Evolutionary conservation across 2,113 vertebrate genomes (phyloP), one percentile per base, ranked within the genome.

Genomic region (Anser brachyrhynchus): DNA sequence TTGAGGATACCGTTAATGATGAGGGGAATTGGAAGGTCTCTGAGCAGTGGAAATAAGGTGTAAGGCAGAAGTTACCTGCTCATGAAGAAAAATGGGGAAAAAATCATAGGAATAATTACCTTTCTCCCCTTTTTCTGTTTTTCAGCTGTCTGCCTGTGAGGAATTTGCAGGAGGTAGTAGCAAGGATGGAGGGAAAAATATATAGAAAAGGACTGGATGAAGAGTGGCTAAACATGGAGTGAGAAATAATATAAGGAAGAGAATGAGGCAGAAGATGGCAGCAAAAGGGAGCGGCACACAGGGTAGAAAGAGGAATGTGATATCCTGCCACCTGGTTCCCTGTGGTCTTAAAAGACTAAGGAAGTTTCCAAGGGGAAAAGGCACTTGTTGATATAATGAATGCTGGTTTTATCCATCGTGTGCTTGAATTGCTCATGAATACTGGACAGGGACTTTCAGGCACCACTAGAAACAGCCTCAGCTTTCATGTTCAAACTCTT

Each of bases 401-500:
- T 1, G 3, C 10, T 46, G 18, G 6, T 91, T 64, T 80, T 81
- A 43, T 49, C 11, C 20, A 3, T 6, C 4, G 0, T 23, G 3
- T 19, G 7, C 51, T 64, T 14, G 37, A 86, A 54, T 86, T 11
- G 10, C 33, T 85, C 6, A 8, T 4, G 10, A 26, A 62, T 73
- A 31, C 18, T 51, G 11, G 14, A 46, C 69, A 77, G 5, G 21
- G 23, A 77, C 23, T 86, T 54, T 28, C 23, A 66, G 78, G 6
- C 3, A 43, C 15, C 25, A 46, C 13, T 5, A 65, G n/a, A 49
- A 77, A 57, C 5, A 46, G 2, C 11, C 20, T 69, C 58, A n/a
- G 19, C 3, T 13, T 80, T 31, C 0, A 0, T 4, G 4, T 18
- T 57, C 46, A 21, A 49, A 20, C 20, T 11, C 46, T 22, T 49